A percentile compares a stretch with the other conserved stretches of the same genome.
Conservation (phyloP, 2,888 invertebrate genomes). For the Ypsolopha sequella region DNA sequence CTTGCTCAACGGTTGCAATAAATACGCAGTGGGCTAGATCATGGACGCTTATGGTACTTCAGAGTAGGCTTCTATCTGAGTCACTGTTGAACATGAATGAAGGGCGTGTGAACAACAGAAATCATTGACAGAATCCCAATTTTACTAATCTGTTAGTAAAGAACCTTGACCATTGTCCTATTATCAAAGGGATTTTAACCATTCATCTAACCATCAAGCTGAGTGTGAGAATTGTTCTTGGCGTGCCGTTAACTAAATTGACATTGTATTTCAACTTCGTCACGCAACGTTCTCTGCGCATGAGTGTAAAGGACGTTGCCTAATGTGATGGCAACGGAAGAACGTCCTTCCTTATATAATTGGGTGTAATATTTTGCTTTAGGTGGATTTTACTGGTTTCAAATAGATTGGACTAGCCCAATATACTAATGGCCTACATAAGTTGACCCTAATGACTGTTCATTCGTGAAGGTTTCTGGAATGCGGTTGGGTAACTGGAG, state of each 20-base stretch:
- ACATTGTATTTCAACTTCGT: slow-evolving; percentile 3
- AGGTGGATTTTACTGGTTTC: not conserved
- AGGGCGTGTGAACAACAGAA: no score
- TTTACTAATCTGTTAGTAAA: not conserved
- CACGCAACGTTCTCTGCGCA: slow-evolving; percentile 4
- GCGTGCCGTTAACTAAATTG: slow-evolving; percentile 1
- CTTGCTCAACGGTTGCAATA: no score
- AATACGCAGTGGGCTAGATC: no score
- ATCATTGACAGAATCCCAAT: no score
- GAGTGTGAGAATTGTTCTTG: slow-evolving; percentile 2
- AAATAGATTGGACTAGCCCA: not conserved
- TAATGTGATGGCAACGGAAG: not conserved
- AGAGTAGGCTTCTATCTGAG: no score
- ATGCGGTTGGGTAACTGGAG: not conserved
- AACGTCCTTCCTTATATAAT: not conserved
- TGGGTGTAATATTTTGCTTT: not conserved
- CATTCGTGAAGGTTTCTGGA: not conserved
- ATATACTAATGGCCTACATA: not conserved
- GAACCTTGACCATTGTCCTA: not conserved
- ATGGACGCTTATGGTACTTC: no score
- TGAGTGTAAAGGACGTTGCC: slow-evolving; percentile 2
- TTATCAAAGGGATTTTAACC: not conserved
- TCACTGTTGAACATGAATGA: no score
- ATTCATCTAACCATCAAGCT: not conserved
- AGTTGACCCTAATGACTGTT: not conserved